Conservation (phyloP, 1,140 invertebrate species). For the Oncopodura yosiiana region DNA sequence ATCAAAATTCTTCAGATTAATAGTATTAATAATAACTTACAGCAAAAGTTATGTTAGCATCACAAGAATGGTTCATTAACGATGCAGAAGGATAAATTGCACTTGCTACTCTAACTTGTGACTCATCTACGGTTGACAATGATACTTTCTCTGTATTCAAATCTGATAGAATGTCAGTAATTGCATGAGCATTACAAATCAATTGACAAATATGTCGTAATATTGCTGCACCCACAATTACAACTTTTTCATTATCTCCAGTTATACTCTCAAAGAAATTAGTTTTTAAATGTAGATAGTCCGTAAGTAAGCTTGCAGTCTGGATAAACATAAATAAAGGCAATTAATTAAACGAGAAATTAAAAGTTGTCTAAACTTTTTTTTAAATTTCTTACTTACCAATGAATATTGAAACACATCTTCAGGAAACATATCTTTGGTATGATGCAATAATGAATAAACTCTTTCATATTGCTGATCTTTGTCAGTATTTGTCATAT, state of each 20-base stretch:
- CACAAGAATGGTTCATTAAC: slow-evolving; percentile 84
- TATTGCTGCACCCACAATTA: slow-evolving; percentile 54
- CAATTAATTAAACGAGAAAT: not conserved
- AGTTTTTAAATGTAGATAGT: slow-evolving; percentile 47
- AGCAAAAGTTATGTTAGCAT: slow-evolving; percentile 54
- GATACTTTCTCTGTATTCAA: slow-evolving; percentile 16
- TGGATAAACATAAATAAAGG: slow-evolving; percentile 39
- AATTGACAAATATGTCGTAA: slow-evolving; percentile 64
- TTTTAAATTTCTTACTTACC: slow-evolving; percentile 41
- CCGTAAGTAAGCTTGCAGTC: slow-evolving; percentile 49
- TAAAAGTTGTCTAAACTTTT: not conserved
- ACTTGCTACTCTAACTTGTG: slow-evolving; percentile 59
- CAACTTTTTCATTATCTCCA: slow-evolving; percentile 36
- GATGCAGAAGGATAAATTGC: slow-evolving; percentile 79
- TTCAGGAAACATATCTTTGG: slow-evolving; percentile 47
- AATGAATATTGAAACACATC: slow-evolving; percentile 56
- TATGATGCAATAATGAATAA: slow-evolving; percentile 52
- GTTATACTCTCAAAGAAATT: slow-evolving; percentile 42
- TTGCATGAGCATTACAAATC: slow-evolving; percentile 67
- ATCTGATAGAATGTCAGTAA: slow-evolving; percentile 41
- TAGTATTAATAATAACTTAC: not conserved
- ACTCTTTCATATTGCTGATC: slow-evolving; percentile 43
- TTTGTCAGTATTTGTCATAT: slow-evolving; percentile 21
- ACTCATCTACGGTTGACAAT: slow-evolving; percentile 37
- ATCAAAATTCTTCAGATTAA: slow-evolving; percentile 34